phyloP scores from a whole-genome alignment of 2,797 vertebrate species.

The Nothura maculosa region DNA sequence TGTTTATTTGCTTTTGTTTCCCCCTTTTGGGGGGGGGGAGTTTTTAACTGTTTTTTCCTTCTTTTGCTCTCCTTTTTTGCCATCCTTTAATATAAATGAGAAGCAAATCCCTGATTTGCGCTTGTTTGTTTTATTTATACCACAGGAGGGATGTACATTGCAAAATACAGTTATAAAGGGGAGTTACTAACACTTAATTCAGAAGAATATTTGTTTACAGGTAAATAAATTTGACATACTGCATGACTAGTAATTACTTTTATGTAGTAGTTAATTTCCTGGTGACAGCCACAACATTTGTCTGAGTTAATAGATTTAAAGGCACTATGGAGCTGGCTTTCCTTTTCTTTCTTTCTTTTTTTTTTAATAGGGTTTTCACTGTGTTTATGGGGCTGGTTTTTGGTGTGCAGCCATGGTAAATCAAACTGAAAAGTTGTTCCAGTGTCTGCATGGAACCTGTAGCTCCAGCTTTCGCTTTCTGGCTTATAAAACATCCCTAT shows the following conservation, averaged over 20 bases:
- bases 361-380: background rate
- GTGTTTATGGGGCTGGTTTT: background rate
- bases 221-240: constrained; percentile 65
- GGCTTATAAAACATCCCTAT: background rate
- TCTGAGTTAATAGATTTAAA: constrained; percentile 57
- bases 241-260: constrained; percentile 53
- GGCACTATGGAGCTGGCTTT: constrained; percentile 4
- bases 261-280: constrained; percentile 61
- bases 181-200: constrained; percentile 55
- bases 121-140: constrained; percentile 29
- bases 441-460: background rate
- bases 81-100: background rate
- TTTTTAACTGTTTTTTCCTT: background rate
- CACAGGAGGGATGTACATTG: constrained; percentile 29
- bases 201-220: constrained; percentile 69
- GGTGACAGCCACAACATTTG: constrained; percentile 53
- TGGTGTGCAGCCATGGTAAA: background rate
- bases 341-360: background rate
- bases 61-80: background rate
- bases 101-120: constrained; percentile 27
- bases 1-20: background rate
- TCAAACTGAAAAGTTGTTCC: constrained; percentile 29
- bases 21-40: background rate
- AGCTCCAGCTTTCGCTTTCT: background rate
- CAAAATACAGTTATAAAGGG: constrained; percentile 61